Conservation (phyloP, 2,797 vertebrate species). For the Peromyscus melanophrys region DNA sequence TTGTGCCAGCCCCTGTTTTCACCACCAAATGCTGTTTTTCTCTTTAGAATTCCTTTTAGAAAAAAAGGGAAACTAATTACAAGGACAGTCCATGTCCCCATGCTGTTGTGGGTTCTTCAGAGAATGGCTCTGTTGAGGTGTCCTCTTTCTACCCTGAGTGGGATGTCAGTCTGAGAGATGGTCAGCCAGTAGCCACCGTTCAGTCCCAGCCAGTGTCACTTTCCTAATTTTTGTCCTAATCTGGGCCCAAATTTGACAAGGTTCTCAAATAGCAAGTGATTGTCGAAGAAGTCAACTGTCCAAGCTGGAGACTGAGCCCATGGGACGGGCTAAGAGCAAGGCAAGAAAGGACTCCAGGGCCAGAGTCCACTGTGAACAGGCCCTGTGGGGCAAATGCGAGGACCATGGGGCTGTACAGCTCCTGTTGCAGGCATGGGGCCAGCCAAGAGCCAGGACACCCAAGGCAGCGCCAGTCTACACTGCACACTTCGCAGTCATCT, state of each 20-base stretch:
- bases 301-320: slow-evolving; percentile 59
- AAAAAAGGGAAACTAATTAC: slow-evolving; percentile 80
- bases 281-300: slow-evolving; percentile 81
- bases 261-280: slow-evolving; percentile 84
- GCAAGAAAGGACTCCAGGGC: accelerated
- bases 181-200: slow-evolving; percentile 72
- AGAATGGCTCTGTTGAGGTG: slow-evolving; percentile 65
- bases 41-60: slow-evolving; percentile 74
- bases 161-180: slow-evolving; percentile 72
- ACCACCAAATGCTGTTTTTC: slow-evolving; percentile 69
- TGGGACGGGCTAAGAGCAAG: not conserved
- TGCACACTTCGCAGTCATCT: not conserved
- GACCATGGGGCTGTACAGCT: accelerated
- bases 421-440: accelerated
- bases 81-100: slow-evolving; percentile 64
- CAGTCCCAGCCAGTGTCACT: slow-evolving; percentile 75
- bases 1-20: slow-evolving; percentile 63
- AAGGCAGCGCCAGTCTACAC: accelerated
- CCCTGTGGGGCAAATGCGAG: too few species aligned
- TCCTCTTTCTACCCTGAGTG: slow-evolving; percentile 66
- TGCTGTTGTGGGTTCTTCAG: slow-evolving; percentile 77
- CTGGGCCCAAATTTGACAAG: slow-evolving; percentile 82
- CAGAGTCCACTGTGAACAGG: not conserved
- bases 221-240: slow-evolving; percentile 81
- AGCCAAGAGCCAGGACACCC: accelerated